Evolutionary conservation across 2,113 vertebrate genomes (phyloP), one percentile per base, ranked within the genome.

Genomic region (Chinchilla lanigera): DNA sequence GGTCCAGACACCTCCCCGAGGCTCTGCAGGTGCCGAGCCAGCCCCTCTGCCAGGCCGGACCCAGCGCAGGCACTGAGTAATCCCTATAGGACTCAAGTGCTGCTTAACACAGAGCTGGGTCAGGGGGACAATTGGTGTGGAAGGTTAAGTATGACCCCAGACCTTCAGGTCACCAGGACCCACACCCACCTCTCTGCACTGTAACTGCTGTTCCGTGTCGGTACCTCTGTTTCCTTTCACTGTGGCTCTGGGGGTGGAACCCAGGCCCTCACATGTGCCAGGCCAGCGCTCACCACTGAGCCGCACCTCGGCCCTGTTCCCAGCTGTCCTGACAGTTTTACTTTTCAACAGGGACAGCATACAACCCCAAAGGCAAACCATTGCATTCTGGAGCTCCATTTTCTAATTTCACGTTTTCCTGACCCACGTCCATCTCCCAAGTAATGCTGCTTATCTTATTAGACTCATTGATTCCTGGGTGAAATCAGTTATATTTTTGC

Each of bases 401-500:
- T 93, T 38, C 41, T 9, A 71, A 71, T 47, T 47, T 60, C 54
- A 3, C 12, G 77, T 75, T 90, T 91, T 88, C 77, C 69, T 50
- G 58, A 71, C 60, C 14, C 9, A 2, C 63, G 75, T 96, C 26
- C 47, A 84, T 71, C 4, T 86, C 67, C 5, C 14, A 69, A 85
- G 84, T 41, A 75, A 58, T 63, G 44, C 26, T 65, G 44, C 80
- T 86, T 81, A 50, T 94, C 54, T 2, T 7, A 80, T 92, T 86
- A 91, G n/a, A 94, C 58, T 52, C 50, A 8, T 86, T 85, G 89
- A 71, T 80, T 97, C 96, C 77, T 94, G 67, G 50, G 19, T 78
- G 86, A 89, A 81, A 81, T 80, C 7, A 33, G 35, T 93, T 73
- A 33, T 75, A 38, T 89, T 90, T 97, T 92, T 94, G 41, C 85